Percentiles rank a stretch among this genome's conserved stretches.
Conservation (phyloP, 2,888 invertebrate genomes). For the Hyposoter didymator region DNA sequence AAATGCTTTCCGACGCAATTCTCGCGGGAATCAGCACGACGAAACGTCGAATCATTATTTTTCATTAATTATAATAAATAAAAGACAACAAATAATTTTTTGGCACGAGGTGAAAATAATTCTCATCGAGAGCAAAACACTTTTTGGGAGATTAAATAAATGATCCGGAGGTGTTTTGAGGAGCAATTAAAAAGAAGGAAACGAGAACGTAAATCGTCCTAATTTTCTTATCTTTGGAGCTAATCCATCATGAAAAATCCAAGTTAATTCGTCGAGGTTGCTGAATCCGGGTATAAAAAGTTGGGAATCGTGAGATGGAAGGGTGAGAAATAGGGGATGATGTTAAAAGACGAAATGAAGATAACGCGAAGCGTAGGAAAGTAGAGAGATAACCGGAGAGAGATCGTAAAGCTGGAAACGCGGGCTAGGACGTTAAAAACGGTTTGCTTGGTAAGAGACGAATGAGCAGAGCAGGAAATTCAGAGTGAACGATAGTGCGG, state of each 20-base stretch:
- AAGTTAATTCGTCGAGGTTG: slow-evolving; percentile 22
- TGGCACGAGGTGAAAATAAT: neutral
- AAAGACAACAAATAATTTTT: too few relatives aligned
- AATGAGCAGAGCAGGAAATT: slow-evolving; percentile 6
- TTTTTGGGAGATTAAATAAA: neutral
- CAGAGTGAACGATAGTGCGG: slow-evolving; percentile 6
- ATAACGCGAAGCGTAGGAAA: slow-evolving; percentile 36
- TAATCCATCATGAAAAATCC: slow-evolving; percentile 51
- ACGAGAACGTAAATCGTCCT: slow-evolving; percentile 13
- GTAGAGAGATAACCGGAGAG: slow-evolving; percentile 19
- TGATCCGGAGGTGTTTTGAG: neutral
- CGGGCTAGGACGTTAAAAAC: slow-evolving; percentile 68
- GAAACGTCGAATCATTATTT: too few relatives aligned
- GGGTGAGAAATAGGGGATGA: slow-evolving; percentile 9
- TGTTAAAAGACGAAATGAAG: slow-evolving; percentile 44
- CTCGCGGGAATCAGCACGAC: too few relatives aligned
- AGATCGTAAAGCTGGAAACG: slow-evolving; percentile 63
- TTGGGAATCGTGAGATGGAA: slow-evolving; percentile 23
- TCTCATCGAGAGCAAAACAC: neutral
- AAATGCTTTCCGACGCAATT: neutral
- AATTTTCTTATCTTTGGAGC: slow-evolving; percentile 35
- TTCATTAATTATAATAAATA: too few relatives aligned
- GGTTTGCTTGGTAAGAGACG: slow-evolving; percentile 23
- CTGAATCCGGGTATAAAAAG: slow-evolving; percentile 23
- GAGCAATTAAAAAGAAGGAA: slow-evolving; percentile 1